Conservation (phyloP, 2,888 invertebrate species). For the Apomyelois bistriatella region DNA sequence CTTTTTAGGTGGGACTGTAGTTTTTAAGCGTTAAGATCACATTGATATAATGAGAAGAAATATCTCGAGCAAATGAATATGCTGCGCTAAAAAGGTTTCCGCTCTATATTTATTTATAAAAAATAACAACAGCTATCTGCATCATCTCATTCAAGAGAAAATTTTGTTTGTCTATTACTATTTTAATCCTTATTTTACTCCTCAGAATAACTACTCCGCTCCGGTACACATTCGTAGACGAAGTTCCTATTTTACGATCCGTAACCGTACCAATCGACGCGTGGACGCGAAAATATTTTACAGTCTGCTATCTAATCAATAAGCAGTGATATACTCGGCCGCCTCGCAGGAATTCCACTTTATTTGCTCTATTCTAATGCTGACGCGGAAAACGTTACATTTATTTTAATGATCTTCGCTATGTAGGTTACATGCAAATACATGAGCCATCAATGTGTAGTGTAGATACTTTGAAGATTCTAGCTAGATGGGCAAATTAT, state of each 20-base stretch:
- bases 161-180: background rate
- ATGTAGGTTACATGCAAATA: background rate
- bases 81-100: too few relatives aligned
- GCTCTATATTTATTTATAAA: too few relatives aligned
- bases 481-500: too few relatives aligned
- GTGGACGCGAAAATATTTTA: slow-evolving; percentile 38
- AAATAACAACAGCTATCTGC: too few relatives aligned
- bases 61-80: too few relatives aligned
- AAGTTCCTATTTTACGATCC: background rate
- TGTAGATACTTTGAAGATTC: background rate
- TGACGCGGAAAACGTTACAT: background rate
- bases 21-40: too few relatives aligned
- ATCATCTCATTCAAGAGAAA: too few relatives aligned
- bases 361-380: slow-evolving; percentile 8
- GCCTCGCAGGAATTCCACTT: slow-evolving; percentile 15
- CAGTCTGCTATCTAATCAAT: slow-evolving; percentile 26
- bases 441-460: background rate
- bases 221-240: background rate
- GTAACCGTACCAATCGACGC: slow-evolving; percentile 34
- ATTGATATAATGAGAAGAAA: too few relatives aligned
- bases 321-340: slow-evolving; percentile 19
- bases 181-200: background rate
- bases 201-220: background rate
- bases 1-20: too few relatives aligned
- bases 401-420: background rate